phyloP scores from a whole-genome alignment of 2,113 vertebrate genomes.

The Campylomormyrus numenius region DNA sequence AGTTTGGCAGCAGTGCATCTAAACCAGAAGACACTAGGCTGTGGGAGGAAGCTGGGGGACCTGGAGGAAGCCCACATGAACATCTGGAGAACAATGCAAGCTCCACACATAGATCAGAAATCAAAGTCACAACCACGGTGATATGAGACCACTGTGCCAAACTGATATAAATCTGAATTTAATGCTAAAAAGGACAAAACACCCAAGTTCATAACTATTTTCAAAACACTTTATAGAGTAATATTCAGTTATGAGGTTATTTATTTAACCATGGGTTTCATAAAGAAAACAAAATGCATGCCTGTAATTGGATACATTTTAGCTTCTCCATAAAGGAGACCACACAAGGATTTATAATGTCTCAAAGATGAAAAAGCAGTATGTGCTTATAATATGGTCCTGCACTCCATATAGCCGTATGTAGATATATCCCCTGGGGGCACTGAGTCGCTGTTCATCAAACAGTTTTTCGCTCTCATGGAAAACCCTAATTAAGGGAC shows the following conservation, averaged over 20 bases:
- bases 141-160: not conserved
- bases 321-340: not conserved
- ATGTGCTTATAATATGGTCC: not conserved
- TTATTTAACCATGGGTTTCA: not conserved
- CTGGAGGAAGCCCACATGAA: not conserved
- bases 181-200: not conserved
- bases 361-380: constrained; percentile 2
- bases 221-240: not conserved
- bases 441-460: not conserved
- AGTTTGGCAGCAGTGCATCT: not conserved
- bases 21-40: not conserved
- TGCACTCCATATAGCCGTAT: not conserved
- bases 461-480: not conserved
- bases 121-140: not conserved
- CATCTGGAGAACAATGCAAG: not conserved
- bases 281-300: not conserved
- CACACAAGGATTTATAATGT: not conserved
- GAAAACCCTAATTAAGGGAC: not conserved
- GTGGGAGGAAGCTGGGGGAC: not conserved
- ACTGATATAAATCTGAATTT: not conserved
- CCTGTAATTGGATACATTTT: not conserved
- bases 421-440: not conserved
- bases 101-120: not conserved
- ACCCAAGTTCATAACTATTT: not conserved
- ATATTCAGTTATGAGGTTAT: not conserved